A percentile compares a stretch with the other conserved stretches of the same genome.
These are phyloP conservation scores for Arion vulgaris DNA, from an alignment of 1,140 invertebrate species.

Conservation along the genomic window DNA sequence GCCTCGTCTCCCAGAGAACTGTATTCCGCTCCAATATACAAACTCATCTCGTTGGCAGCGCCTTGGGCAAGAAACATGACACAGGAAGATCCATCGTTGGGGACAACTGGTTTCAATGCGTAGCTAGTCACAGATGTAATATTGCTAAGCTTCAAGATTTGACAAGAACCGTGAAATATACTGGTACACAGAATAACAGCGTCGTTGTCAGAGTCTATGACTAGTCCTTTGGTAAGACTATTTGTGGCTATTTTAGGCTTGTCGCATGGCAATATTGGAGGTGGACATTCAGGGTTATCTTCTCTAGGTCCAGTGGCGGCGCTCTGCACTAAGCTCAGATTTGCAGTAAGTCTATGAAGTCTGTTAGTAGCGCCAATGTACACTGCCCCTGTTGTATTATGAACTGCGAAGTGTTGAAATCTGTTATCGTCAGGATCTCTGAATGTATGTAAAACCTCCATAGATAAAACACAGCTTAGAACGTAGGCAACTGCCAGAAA, in stretches of 20 bases:
- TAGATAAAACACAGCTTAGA: not conserved
- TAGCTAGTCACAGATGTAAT: slow-evolving; percentile 88
- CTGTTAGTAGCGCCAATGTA: slow-evolving; percentile 95
- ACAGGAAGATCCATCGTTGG: slow-evolving; percentile 94
- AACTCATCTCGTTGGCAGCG: slow-evolving; percentile 84
- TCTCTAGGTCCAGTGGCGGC: slow-evolving; percentile 90
- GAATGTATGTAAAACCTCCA: slow-evolving; percentile 45
- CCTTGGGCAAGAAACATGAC: slow-evolving; percentile 96
- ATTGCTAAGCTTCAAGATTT: slow-evolving; percentile 88
- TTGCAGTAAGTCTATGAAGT: slow-evolving; percentile 92
- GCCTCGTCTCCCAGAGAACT: slow-evolving; percentile 68
- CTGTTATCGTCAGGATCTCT: slow-evolving; percentile 45
- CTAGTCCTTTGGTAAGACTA: slow-evolving; percentile 95
- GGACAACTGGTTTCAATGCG: slow-evolving; percentile 91
- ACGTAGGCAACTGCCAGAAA: not conserved
- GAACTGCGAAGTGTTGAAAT: slow-evolving; percentile 45
- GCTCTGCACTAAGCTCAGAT: slow-evolving; percentile 83
- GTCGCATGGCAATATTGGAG: slow-evolving; percentile 72
- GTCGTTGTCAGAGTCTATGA: slow-evolving; percentile 92
- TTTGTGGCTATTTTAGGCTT: slow-evolving; percentile 79
- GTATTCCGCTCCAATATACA: slow-evolving; percentile 96
- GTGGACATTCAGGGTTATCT: slow-evolving; percentile 88
- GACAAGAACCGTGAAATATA: slow-evolving; percentile 89
- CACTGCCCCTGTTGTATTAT: slow-evolving; percentile 91
- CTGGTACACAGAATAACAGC: slow-evolving; percentile 93